Conservation (phyloP, 2,797 vertebrate genomes). For the Neosalanx taihuensis region DNA sequence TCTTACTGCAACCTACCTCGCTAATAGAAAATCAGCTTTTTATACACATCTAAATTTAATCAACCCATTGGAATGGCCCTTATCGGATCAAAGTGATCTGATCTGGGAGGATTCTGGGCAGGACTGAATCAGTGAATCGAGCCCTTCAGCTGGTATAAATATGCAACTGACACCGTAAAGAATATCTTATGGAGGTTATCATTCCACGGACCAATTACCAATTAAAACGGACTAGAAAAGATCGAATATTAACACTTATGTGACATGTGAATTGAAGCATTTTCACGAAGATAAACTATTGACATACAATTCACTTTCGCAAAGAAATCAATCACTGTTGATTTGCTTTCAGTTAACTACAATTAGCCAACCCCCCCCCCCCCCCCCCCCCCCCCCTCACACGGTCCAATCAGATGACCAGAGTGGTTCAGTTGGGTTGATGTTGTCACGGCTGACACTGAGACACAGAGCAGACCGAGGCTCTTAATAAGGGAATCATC, state of each 20-base stretch:
- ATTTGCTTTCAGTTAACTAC: not conserved
- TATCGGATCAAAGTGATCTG: conserved; percentile 26
- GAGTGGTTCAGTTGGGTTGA: not conserved
- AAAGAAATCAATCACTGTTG: too few relatives aligned
- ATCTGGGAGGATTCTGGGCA: conserved; percentile 8
- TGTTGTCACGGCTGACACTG: not conserved
- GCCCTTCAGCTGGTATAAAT: too few relatives aligned
- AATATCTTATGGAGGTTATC: too few relatives aligned
- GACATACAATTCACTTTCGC: too few relatives aligned
- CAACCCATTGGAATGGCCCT: conserved; percentile 34
- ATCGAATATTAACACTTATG: too few relatives aligned
- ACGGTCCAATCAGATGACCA: not conserved
- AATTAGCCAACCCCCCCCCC: not conserved
- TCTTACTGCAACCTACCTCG: conserved; percentile 43
- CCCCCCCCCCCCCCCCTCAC: not conserved
- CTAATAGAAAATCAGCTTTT: conserved; percentile 42
- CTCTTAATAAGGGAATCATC: conserved; percentile 39
- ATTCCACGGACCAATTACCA: too few relatives aligned
- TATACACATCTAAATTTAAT: conserved; percentile 39
- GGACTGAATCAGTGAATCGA: not conserved
- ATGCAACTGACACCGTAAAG: too few relatives aligned
- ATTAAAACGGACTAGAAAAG: too few relatives aligned
- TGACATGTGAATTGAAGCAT: too few relatives aligned
- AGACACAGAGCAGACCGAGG: not conserved
- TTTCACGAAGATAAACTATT: too few relatives aligned